These are phyloP conservation scores for Rhipidura dahli DNA, from an alignment of 2,113 vertebrate genomes.

Conservation along the genomic window DNA sequence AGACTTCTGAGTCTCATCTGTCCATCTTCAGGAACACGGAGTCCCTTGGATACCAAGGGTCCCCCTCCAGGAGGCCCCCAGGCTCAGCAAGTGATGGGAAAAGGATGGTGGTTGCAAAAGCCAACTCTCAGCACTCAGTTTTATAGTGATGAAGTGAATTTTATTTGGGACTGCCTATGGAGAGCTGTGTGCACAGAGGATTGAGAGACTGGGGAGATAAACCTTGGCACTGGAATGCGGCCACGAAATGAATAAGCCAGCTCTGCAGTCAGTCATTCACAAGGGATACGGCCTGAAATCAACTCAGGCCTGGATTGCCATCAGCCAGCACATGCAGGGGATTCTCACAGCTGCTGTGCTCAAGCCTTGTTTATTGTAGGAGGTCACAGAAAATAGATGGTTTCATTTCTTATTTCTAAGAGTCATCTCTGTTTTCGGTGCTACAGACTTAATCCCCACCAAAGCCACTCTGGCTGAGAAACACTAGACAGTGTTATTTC, in stretches of 20 bases:
- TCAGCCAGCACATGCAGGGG: slow-evolving; percentile 30
- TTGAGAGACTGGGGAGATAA: not conserved
- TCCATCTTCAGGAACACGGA: not conserved
- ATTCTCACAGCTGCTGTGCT: slow-evolving; percentile 47
- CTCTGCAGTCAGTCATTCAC: not conserved
- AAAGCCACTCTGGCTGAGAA: slow-evolving; percentile 37
- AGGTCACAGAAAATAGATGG: slow-evolving; percentile 46
- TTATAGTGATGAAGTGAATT: not conserved
- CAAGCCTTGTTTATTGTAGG: slow-evolving; percentile 16
- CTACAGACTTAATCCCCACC: slow-evolving; percentile 24
- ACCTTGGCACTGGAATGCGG: slow-evolving; percentile 13
- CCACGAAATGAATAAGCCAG: not conserved
- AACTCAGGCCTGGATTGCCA: not conserved
- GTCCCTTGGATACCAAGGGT: not conserved
- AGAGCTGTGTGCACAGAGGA: not conserved
- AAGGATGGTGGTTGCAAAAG: not conserved
- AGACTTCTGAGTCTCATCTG: not conserved
- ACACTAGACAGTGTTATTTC: slow-evolving; percentile 17
- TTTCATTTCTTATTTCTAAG: slow-evolving; percentile 33
- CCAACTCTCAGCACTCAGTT: not conserved
- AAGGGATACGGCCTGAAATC: slow-evolving; percentile 15
- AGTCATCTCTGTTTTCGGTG: slow-evolving; percentile 14
- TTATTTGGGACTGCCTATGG: not conserved
- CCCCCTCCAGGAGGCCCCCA: too few species aligned
- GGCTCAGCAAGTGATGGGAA: not conserved